phyloP scores from a whole-genome alignment of 2,888 invertebrate species.

The Coelopa pilipes region DNA sequence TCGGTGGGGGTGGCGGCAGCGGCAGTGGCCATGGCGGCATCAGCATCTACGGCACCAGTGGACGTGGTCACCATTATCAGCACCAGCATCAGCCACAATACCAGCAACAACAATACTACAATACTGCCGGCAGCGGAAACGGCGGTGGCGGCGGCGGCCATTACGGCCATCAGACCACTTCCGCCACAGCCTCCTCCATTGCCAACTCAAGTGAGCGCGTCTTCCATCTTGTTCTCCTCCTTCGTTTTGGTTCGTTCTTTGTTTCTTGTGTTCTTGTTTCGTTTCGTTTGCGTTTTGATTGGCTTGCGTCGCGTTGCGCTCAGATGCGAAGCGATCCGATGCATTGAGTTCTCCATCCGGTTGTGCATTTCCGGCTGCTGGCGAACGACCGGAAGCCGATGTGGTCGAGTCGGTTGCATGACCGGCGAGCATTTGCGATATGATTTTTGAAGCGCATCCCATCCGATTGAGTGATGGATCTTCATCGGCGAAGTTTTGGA shows the following conservation, averaged over 20 bases:
- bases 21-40: conserved; percentile 15
- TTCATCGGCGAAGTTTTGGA: no score
- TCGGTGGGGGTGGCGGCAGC: conserved; percentile 56
- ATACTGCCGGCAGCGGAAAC: conserved; percentile 46
- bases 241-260: conserved; percentile 43
- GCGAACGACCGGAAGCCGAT: conserved; percentile 16
- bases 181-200: conserved; percentile 38
- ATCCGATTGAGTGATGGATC: conserved; percentile 27
- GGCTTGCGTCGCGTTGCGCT: no score
- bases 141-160: conserved; percentile 46
- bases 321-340: no score
- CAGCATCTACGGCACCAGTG: conserved; percentile 46
- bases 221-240: conserved; percentile 37
- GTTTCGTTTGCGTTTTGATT: conserved; percentile 25
- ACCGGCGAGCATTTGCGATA: conserved; percentile 3
- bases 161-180: conserved; percentile 20
- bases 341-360: conserved; percentile 35
- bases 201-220: conserved; percentile 62
- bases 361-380: conserved; percentile 31
- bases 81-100: conserved; percentile 44
- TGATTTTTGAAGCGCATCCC: conserved; percentile 21
- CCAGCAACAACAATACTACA: conserved; percentile 45
- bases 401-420: neutral
- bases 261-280: conserved; percentile 36
- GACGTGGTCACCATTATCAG: conserved; percentile 39